Conservation (phyloP, 2,797 vertebrate genomes). For the Oryzias dopingdopingensis region DNA sequence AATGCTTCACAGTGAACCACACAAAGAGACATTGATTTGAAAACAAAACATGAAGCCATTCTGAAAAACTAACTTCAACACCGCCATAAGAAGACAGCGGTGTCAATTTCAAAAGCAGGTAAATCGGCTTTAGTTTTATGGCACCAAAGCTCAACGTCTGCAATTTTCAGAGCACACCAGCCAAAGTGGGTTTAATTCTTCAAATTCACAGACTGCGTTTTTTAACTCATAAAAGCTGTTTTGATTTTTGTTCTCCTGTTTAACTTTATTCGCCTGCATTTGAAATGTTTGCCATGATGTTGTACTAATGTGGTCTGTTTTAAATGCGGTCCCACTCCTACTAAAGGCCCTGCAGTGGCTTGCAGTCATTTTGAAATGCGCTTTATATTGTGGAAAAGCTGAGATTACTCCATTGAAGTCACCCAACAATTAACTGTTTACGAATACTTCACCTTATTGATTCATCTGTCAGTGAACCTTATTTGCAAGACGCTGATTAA, state of each 20-base stretch:
- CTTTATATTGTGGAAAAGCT: slow-evolving; percentile 20
- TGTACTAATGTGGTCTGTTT: slow-evolving; percentile 62
- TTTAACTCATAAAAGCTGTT: slow-evolving; percentile 11
- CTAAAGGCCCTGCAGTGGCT: slow-evolving; percentile 31
- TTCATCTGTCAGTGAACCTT: slow-evolving; percentile 40
- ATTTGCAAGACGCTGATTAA: slow-evolving; percentile 36
- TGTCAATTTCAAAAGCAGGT: slow-evolving; percentile 36
- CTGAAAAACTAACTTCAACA: slow-evolving; percentile 33
- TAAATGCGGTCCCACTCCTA: slow-evolving; percentile 42
- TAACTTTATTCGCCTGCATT: slow-evolving; percentile 61
- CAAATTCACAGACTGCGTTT: slow-evolving; percentile 35
- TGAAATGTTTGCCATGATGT: slow-evolving; percentile 52
- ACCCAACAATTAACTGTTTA: slow-evolving; percentile 42
- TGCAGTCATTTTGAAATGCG: slow-evolving; percentile 23
- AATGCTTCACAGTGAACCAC: slow-evolving; percentile 44
- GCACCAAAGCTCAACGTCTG: slow-evolving; percentile 16
- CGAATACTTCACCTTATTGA: slow-evolving; percentile 46
- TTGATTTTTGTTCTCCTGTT: slow-evolving; percentile 39
- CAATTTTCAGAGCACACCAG: slow-evolving; percentile 20
- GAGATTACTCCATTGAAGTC: slow-evolving; percentile 26
- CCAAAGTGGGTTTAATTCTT: slow-evolving; percentile 21
- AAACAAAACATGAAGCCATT: slow-evolving; percentile 57
- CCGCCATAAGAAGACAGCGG: slow-evolving; percentile 10
- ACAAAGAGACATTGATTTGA: slow-evolving; percentile 59
- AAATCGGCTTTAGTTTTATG: slow-evolving; percentile 11